Evolutionary conservation across 2,888 invertebrate species (phyloP).

Genomic region (Tridacna gigas): DNA sequence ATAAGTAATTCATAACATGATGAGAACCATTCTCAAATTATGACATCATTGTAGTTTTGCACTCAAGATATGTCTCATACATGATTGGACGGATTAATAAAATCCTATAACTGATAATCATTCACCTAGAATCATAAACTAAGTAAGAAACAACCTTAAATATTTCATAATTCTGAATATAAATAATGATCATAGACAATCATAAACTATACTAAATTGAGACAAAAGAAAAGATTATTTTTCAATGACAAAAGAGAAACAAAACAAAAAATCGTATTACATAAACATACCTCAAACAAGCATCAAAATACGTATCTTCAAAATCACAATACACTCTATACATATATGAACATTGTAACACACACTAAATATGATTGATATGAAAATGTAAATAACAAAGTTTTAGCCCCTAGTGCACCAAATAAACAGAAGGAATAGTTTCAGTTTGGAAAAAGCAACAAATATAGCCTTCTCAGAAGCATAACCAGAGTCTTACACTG

Average conservation of each 20-base stretch:
- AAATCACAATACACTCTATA: conserved; percentile 21
- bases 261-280: conserved; percentile 8
- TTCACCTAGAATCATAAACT: conserved; percentile 16
- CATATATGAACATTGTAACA: neutral
- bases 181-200: conserved; percentile 11
- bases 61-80: conserved; percentile 50
- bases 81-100: conserved; percentile 62
- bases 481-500: too few relatives aligned
- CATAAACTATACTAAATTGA: conserved; percentile 27
- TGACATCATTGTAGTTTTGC: conserved; percentile 14
- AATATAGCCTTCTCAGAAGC: too few relatives aligned
- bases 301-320: conserved; percentile 7
- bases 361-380: conserved; percentile 8
- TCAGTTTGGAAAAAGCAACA: too few relatives aligned
- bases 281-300: conserved; percentile 4
- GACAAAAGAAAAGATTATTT: conserved; percentile 5
- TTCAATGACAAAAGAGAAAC: conserved; percentile 9
- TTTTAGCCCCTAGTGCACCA: neutral
- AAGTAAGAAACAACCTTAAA: conserved; percentile 22
- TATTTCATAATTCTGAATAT: conserved; percentile 19
- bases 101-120: conserved; percentile 27
- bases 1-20: neutral
- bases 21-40: neutral
- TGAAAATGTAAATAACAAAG: conserved; percentile 15
- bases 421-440: too few relatives aligned